phyloP scores from a whole-genome alignment of 2,113 vertebrate genomes.

The Catagonus wagneri region DNA sequence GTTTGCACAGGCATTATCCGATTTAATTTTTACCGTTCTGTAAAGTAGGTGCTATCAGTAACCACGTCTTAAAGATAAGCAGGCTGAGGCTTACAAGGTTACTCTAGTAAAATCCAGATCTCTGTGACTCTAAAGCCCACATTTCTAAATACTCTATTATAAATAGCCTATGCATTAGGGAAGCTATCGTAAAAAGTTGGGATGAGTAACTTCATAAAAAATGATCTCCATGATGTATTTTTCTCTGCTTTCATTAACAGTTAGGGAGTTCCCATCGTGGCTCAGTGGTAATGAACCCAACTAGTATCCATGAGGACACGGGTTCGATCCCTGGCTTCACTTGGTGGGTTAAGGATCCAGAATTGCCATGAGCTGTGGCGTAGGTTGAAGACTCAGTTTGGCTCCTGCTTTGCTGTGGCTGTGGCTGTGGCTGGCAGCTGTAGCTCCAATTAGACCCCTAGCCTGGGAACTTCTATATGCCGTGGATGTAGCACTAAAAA shows the following conservation, averaged over 20 bases:
- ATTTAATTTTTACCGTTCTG: background rate
- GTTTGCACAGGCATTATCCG: background rate
- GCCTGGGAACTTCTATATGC: too few relatives aligned
- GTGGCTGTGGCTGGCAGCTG: too few relatives aligned
- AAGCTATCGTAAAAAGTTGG: background rate
- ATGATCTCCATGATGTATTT: background rate
- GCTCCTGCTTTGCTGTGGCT: too few relatives aligned
- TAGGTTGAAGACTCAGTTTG: too few relatives aligned
- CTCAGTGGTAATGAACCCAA: too few relatives aligned
- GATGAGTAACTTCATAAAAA: background rate
- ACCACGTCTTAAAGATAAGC: background rate
- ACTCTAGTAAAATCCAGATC: background rate
- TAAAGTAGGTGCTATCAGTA: background rate
- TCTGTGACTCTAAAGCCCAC: background rate
- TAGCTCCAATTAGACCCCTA: too few relatives aligned
- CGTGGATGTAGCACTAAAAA: too few relatives aligned
- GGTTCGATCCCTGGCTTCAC: too few relatives aligned
- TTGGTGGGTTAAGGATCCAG: too few relatives aligned
- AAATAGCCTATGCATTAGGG: background rate
- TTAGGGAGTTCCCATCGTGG: background rate
- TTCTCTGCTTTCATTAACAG: background rate
- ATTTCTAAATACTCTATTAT: background rate
- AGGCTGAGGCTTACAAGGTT: background rate
- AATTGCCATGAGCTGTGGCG: too few relatives aligned
- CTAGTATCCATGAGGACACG: too few relatives aligned